phyloP scores from a whole-genome alignment of 2,113 vertebrate species.

The Recurvirostra avosetta region DNA sequence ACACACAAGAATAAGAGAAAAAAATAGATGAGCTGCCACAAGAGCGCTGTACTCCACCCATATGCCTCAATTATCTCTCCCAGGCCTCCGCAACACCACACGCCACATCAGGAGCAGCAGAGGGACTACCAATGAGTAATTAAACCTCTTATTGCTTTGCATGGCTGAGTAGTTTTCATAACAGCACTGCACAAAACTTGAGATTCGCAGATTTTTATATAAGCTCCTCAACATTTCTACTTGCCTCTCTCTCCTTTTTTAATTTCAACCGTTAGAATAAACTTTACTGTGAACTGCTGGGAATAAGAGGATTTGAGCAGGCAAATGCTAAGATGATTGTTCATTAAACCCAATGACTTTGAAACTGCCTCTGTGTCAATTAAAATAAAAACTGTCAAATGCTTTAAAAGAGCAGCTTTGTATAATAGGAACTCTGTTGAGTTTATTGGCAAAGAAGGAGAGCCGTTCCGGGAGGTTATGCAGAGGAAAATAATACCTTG shows the following conservation, averaged over 20 bases:
- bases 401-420: conserved; percentile 37
- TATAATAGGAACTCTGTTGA: conserved; percentile 46
- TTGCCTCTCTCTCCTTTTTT: conserved; percentile 58
- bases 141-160: conserved; percentile 43
- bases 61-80: conserved; percentile 62
- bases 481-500: neutral
- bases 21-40: conserved; percentile 9
- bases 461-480: neutral
- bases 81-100: conserved; percentile 46
- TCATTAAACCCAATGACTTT: conserved; percentile 56
- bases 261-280: conserved; percentile 51
- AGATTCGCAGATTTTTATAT: conserved; percentile 42
- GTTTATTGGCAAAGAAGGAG: conserved; percentile 33
- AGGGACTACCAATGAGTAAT: conserved; percentile 22
- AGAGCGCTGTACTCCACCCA: conserved; percentile 12
- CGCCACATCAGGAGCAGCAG: conserved; percentile 20
- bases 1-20: neutral
- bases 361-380: conserved; percentile 56
- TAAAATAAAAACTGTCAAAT: conserved; percentile 67
- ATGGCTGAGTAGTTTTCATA: conserved; percentile 51
- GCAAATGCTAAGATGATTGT: conserved; percentile 59
- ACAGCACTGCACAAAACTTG: conserved; percentile 23
- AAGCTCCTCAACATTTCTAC: conserved; percentile 45
- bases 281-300: conserved; percentile 49
- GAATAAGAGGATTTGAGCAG: conserved; percentile 37